Evolutionary conservation across 2,113 vertebrate species (phyloP).

Genomic region (human): DNA sequence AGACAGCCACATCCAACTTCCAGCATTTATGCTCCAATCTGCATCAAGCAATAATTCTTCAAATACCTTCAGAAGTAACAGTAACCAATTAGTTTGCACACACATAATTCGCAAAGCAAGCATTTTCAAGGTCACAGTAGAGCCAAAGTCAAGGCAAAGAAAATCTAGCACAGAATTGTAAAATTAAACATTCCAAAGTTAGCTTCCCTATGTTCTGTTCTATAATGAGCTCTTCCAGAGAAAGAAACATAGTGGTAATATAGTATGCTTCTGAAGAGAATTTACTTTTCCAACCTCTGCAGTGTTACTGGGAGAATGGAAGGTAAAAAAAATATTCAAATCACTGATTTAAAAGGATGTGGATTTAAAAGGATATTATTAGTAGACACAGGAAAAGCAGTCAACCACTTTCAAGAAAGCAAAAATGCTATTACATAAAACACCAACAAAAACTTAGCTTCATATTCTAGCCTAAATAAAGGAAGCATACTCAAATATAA

Average conservation of each 20-base stretch:
- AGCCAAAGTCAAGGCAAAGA: constrained; percentile 55
- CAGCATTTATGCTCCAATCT: constrained; percentile 98
- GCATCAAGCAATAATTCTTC: constrained; percentile 96
- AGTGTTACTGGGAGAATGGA: neutral
- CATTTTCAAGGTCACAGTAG: constrained; percentile 37
- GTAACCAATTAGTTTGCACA: constrained; percentile 61
- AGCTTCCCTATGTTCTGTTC: neutral
- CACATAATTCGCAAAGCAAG: neutral
- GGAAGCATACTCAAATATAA: neutral
- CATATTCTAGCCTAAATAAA: neutral
- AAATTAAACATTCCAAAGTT: constrained; percentile 44
- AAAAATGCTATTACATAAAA: constrained; percentile 41
- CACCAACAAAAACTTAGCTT: neutral
- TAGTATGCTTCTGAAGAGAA: constrained; percentile 8
- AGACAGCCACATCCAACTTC: constrained; percentile 99
- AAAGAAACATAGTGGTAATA: neutral
- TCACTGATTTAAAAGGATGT: neutral
- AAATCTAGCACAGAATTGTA: constrained; percentile 47
- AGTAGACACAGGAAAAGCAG: neutral
- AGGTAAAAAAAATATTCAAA: neutral
- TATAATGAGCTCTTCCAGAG: neutral
- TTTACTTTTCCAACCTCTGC: neutral
- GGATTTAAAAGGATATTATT: neutral
- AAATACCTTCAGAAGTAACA: constrained; percentile 89
- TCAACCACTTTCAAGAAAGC: constrained; percentile 16